Conservation (phyloP, 2,113 vertebrate species). For the Casuarius casuarius region DNA sequence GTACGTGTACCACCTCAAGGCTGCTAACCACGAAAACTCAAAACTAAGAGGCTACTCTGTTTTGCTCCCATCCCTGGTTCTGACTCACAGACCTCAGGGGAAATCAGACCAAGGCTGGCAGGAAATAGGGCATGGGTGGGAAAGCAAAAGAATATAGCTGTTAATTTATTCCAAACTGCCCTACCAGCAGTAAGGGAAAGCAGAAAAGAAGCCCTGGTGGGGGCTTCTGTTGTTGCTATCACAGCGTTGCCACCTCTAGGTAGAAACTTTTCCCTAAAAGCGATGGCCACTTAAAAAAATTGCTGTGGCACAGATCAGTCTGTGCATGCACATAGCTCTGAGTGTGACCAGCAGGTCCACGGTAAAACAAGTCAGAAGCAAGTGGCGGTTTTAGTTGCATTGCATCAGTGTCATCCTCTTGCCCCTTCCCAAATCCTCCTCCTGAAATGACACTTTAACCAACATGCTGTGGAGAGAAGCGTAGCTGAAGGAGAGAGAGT, state of each 20-base stretch:
- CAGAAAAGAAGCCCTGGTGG: background rate
- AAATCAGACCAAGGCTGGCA: background rate
- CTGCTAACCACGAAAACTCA: background rate
- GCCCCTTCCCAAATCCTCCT: background rate
- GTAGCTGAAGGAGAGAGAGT: background rate
- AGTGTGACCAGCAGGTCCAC: background rate
- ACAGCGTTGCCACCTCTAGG: background rate
- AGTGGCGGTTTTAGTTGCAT: background rate
- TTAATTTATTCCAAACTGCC: background rate
- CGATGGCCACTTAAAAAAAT: accelerated
- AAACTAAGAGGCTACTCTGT: background rate
- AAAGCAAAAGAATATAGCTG: background rate
- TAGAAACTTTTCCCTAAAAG: background rate
- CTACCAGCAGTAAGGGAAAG: background rate
- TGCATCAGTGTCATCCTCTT: background rate
- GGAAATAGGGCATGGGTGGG: slow-evolving; percentile 12
- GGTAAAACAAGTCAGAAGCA: background rate
- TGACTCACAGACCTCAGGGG: slow-evolving; percentile 21
- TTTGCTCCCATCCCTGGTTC: background rate
- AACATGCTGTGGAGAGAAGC: background rate
- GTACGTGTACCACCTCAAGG: background rate
- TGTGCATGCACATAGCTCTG: background rate
- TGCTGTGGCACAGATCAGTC: background rate
- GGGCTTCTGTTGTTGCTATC: background rate
- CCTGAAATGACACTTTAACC: background rate